Base-by-base conservation (phyloP, 2,113 vertebrate genomes). In the Podarcis cretensis region DNA sequence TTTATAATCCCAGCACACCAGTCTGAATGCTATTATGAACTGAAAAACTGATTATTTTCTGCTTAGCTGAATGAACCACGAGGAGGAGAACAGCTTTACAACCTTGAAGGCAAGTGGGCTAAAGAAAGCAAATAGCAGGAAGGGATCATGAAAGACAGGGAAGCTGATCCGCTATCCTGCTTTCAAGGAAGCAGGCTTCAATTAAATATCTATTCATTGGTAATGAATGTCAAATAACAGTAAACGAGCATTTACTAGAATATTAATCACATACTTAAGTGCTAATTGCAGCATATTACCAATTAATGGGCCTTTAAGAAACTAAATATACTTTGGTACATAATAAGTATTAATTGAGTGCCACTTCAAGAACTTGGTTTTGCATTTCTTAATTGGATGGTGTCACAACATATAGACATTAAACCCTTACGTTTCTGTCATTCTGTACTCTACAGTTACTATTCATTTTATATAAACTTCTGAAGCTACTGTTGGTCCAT, bases 241-340 rank as follows among this genome's bases (percentile, higher is more conserved):
- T 94, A 96, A 96, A 96, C 95, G 95, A 96, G 83, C 59, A 95
- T 86, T 95, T 94, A 96, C 90, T 90, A 95, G 90, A 96, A 96
- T 96, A 96, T 96, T 95, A 96, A 93, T 96, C 89, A 94, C 90
- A 93, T 90, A 92, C 91, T 96, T 95, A 95, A 90, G 71, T 73
- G 87, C 91, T 95, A 95, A 95, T 95, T 95, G 89, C 84, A 87
- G 71, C 91, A 92, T 94, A 94, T 96, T 95, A 95, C 95, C 93
- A 94, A 96, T 94, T 95, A 95, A 95, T 95, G 81, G 74, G 16
- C 91, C 87, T 91, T 90, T 95, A 93, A 96, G 87, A 94, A 94
- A 90, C 86, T 87, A 93, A 89, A 94, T 86, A 94, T 86, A 88
- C 14, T 90, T 83, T 92, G 86, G 90, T 74, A 94, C 0, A 1